Base-by-base conservation (phyloP, 35 echinoderm and acorn worm species). In the Apostichopus californicus region DNA sequence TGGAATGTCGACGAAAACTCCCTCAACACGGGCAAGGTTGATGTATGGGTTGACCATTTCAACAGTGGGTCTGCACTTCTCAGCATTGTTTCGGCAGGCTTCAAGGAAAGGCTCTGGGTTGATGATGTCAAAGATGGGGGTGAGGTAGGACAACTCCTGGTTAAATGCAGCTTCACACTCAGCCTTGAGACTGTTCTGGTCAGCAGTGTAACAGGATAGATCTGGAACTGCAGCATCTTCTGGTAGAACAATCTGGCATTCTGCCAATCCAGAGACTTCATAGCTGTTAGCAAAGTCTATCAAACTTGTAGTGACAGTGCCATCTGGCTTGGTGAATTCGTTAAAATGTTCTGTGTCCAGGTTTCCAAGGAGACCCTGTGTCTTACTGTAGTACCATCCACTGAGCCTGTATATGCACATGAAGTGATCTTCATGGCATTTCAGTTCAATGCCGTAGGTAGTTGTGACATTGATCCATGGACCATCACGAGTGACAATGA, bases 311-410 rank as follows among this genome's bases (percentile, higher is more conserved):
- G 95, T 80, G 26, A 92, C 90, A 18, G 63, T 80, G n/a, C 97
- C 97, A 78, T 96, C 93, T 28, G 91, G 94, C 57, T 91, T 92
- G 83, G 83, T 83, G 22, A 92, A 61, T 9, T 98, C 95, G 21
- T 92, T 96, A 65, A 77, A 68, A 46, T 90, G 57, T 64, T 98
- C 95, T 6, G 72, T 78, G 73, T 96, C 93, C 6, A 93, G 34
- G 80, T 94, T 98, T 17, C 97, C 97, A 28, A 98, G 89, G 77
- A 98, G 93, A 54, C 97, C 97, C 18, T 92, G 97, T 58, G 97
- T 96, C 93, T 96, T 96, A 91, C 88, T 88, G 80, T 94, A 93
- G 90, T 98, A 98, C 97, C 97, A 98, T 8, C 91, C 91, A 81
- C 97, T 98, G 17, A 96, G 88, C 15, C 87, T 90, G 87, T 96